Percentiles rank a stretch among this genome's conserved stretches.
These are phyloP conservation scores for Oikopleura vanhoeffeni DNA, from an alignment of 23 tunicate genomes.

Conservation along the genomic window DNA sequence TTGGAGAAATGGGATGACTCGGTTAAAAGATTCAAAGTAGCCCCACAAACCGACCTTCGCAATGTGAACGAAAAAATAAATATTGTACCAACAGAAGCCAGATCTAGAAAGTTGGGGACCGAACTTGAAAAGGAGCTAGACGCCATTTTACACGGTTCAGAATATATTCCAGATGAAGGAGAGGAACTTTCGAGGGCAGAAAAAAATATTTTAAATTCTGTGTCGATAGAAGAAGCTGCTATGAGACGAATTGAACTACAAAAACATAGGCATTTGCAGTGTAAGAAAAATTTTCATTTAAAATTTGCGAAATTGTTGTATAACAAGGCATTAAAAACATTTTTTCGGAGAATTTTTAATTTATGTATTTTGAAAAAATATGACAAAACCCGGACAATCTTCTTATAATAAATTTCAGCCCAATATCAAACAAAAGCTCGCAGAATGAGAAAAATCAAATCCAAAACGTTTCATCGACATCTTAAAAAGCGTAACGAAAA, in stretches of 20 bases:
- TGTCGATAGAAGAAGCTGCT: not conserved
- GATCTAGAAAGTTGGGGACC: not conserved
- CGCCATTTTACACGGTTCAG: not conserved
- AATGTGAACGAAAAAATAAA: not conserved
- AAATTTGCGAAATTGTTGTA: no score
- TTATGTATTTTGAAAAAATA: no score
- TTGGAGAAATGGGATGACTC: not conserved
- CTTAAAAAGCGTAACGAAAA: not conserved
- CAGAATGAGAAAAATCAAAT: slow-evolving; percentile 2
- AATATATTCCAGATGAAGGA: not conserved
- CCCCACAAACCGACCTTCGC: not conserved
- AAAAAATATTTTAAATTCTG: not conserved
- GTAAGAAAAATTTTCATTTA: not conserved
- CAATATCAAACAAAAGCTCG: not conserved
- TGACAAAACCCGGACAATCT: no score
- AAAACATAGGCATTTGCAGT: not conserved
- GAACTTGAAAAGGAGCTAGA: not conserved
- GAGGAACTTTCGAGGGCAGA: not conserved
- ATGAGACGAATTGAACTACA: not conserved
- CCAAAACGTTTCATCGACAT: slow-evolving; percentile 10
- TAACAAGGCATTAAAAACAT: no score
- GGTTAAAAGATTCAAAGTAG: not conserved
- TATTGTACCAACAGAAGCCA: not conserved
- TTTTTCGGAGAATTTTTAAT: no score
- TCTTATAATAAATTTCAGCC: not conserved